Conservation (phyloP, 2,797 vertebrate genomes). For the Acanthurus tractus region DNA sequence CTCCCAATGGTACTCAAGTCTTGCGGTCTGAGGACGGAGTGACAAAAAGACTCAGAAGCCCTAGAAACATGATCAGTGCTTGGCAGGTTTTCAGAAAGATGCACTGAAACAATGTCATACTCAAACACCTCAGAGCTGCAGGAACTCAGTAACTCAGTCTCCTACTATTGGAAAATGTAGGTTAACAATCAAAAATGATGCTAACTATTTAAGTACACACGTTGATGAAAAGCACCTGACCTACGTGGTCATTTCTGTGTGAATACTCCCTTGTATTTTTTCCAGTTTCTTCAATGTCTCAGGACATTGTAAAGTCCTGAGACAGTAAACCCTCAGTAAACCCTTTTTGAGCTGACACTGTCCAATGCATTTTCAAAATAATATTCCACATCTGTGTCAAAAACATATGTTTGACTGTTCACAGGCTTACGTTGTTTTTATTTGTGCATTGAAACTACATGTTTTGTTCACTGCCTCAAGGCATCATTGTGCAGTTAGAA, state of each 20-base stretch:
- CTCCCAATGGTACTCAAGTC: background rate
- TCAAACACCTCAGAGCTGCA: background rate
- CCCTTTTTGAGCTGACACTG: too few relatives aligned
- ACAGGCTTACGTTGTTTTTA: too few relatives aligned
- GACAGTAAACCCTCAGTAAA: too few relatives aligned
- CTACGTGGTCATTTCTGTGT: background rate
- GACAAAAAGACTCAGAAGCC: background rate
- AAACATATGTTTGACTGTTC: too few relatives aligned
- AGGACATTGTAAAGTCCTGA: too few relatives aligned
- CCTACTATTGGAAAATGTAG: background rate
- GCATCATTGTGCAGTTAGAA: too few relatives aligned
- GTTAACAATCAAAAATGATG: background rate
- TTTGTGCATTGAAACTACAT: too few relatives aligned
- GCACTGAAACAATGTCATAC: background rate
- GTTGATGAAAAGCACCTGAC: background rate
- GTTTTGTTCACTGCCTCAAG: too few relatives aligned
- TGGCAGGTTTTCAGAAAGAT: background rate
- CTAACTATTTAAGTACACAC: background rate
- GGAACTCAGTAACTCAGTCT: background rate
- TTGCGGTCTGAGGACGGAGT: background rate
- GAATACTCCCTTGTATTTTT: background rate
- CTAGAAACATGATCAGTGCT: background rate
- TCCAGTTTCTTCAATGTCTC: background rate
- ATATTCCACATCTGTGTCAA: too few relatives aligned
- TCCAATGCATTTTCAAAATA: too few relatives aligned